Percentiles rank a stretch among this genome's conserved stretches.
Evolutionary conservation across 2,113 vertebrate species (phyloP).

Genomic region (Malurus cyaneus): DNA sequence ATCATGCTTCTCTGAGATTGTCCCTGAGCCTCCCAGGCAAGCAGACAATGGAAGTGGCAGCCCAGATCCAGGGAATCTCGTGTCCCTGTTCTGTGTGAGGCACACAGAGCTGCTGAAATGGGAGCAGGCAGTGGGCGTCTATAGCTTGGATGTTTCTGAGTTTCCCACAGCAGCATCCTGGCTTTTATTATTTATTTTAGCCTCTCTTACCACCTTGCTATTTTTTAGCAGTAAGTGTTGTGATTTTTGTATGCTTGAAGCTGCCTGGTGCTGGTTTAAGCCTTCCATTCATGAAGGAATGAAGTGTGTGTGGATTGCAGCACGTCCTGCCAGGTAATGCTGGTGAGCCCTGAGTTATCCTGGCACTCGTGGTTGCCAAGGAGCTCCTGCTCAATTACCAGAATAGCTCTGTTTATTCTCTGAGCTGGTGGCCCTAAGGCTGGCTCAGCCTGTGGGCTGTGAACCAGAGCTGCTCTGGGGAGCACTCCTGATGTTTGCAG

Average conservation of each 20-base stretch:
- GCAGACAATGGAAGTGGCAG: background rate
- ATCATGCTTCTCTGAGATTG: background rate
- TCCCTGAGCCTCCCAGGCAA: accelerated
- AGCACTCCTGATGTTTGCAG: background rate
- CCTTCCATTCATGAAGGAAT: background rate
- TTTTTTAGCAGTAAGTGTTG: background rate
- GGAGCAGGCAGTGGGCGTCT: background rate
- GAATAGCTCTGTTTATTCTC: background rate
- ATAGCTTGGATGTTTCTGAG: background rate
- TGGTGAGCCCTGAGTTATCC: background rate
- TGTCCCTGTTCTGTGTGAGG: background rate
- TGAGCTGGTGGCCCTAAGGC: background rate
- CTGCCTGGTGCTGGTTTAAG: background rate
- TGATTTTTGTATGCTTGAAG: background rate
- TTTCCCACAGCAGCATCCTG: background rate
- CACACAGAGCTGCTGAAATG: background rate
- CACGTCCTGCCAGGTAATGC: background rate
- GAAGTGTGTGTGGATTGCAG: background rate
- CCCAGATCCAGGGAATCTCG: background rate
- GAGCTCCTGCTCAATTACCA: background rate
- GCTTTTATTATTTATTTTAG: background rate
- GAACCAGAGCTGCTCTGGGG: background rate
- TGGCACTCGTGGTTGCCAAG: background rate
- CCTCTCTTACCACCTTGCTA: background rate
- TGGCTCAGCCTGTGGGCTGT: background rate